Evolutionary conservation across 1,140 invertebrate species (phyloP), one percentile per base, ranked within the genome.

Genomic region (Lordiphosa collinella): DNA sequence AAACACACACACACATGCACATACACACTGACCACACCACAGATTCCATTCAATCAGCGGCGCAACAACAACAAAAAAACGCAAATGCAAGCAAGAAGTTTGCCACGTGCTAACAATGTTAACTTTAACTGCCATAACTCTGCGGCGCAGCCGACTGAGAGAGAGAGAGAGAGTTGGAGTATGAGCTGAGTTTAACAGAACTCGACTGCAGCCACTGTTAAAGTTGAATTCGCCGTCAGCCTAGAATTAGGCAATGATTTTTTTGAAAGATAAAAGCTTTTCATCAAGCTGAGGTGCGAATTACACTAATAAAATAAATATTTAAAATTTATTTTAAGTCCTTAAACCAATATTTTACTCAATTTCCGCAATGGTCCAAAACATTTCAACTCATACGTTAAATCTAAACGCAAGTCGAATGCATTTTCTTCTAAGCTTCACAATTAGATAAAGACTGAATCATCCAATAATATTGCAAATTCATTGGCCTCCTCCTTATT

Each of bases 111-210:
- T 56, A 51, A 43, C 53, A 68, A 48, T 48, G 58, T 66, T 68
- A 74, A 64, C 58, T 74, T 66, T 68, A 74, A 64, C 58, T 74
- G 47, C 51, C 71, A 74, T 68, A 74, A 68, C 70, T 68, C 66
- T 54, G 36, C 25, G n/a, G 64, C 48, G 43, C 41, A 46, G 18
- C 12, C 49, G 36, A 35, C 22, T 16, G 16, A n/a, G 35, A 35
- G 12, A 16, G 5, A 14, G 14, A 29, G n/a, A 14, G 4, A 34
- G 22, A 44, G 2, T 10, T 44, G 18, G 11, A 22, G 29, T 12
- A 12, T 44, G 22, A 29, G n/a, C 13, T 1, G 8, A 13, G 22
- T 29, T 37, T 40, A 58, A 43, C 55, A 58, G 55, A 25, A 29
- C 7, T 29, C 11, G 11, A 2, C 29, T 12, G 4, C 3, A 44